Percentiles rank a stretch among this genome's conserved stretches.
phyloP scores from a whole-genome alignment of 2,797 vertebrate genomes.

The Takifugu ocellatus region DNA sequence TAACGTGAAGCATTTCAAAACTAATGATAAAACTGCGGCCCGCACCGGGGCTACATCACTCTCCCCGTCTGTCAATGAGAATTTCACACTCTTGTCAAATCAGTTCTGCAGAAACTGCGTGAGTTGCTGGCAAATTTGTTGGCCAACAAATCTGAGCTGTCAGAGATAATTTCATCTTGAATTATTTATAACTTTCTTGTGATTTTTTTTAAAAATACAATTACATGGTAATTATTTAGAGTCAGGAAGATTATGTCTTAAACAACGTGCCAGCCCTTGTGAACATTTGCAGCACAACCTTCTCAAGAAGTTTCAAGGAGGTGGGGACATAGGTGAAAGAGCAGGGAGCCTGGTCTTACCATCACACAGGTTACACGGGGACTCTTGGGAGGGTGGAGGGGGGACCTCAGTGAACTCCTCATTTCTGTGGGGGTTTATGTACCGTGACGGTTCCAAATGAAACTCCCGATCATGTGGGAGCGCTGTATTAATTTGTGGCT shows the following conservation, averaged over 20 bases:
- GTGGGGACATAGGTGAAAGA: conserved; percentile 27
- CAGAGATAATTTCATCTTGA: conserved; percentile 4
- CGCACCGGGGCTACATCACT: conserved; percentile 34
- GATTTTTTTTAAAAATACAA: background rate
- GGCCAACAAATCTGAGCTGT: conserved; percentile 19
- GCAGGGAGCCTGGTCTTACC: conserved; percentile 33
- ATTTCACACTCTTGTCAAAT: conserved; percentile 53
- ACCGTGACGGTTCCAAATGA: conserved; percentile 72
- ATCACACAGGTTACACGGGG: conserved; percentile 63
- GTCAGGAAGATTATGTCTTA: conserved; percentile 2
- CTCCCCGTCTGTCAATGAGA: conserved; percentile 46
- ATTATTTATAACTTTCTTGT: conserved; percentile 2
- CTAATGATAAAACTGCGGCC: conserved; percentile 58
- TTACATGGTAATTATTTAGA: conserved; percentile 1
- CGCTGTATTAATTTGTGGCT: conserved; percentile 73
- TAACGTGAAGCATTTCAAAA: conserved; percentile 58
- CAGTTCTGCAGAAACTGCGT: conserved; percentile 17
- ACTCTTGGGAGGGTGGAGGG: conserved; percentile 47
- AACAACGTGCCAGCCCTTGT: background rate
- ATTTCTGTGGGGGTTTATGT: conserved; percentile 70
- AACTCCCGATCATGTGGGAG: conserved; percentile 63
- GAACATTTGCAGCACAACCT: conserved; percentile 5
- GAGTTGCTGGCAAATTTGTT: conserved; percentile 13
- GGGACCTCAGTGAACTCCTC: conserved; percentile 59
- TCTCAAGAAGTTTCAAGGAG: conserved; percentile 7